Evolutionary conservation across 2,113 vertebrate species (phyloP).

Genomic region (Caracal caracal): DNA sequence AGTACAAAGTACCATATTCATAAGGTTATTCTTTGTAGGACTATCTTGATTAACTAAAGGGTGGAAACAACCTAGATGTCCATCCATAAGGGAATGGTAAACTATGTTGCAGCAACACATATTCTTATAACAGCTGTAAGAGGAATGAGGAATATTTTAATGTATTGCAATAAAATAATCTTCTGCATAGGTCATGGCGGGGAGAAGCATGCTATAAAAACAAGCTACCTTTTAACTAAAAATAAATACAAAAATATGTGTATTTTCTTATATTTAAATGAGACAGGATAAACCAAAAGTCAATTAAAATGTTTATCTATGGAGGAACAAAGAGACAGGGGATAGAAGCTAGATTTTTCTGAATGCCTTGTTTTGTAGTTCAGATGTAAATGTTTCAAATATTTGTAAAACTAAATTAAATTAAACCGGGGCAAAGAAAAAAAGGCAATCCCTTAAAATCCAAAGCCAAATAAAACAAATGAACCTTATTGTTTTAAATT

Average conservation of each 20-base stretch:
- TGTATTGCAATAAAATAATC: background rate
- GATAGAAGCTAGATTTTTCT: background rate
- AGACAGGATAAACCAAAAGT: background rate
- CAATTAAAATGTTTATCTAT: background rate
- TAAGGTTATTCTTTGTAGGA: background rate
- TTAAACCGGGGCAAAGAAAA: background rate
- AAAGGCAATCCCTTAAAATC: background rate
- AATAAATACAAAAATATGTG: background rate
- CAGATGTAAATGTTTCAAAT: background rate
- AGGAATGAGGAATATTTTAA: background rate
- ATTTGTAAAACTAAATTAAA: conserved; percentile 19
- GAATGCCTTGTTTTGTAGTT: background rate
- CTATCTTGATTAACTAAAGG: background rate
- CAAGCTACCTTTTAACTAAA: background rate
- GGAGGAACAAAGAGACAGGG: background rate
- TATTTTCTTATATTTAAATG: background rate
- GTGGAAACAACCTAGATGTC: background rate
- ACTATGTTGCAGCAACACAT: background rate
- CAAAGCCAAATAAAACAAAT: conserved; percentile 11
- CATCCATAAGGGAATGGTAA: background rate
- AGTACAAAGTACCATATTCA: background rate
- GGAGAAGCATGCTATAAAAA: background rate
- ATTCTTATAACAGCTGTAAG: background rate
- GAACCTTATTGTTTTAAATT: background rate
- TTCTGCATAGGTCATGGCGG: background rate